Evolutionary conservation across 2,797 vertebrate genomes (phyloP).

Genomic region (Stomatorhinus walkeri): DNA sequence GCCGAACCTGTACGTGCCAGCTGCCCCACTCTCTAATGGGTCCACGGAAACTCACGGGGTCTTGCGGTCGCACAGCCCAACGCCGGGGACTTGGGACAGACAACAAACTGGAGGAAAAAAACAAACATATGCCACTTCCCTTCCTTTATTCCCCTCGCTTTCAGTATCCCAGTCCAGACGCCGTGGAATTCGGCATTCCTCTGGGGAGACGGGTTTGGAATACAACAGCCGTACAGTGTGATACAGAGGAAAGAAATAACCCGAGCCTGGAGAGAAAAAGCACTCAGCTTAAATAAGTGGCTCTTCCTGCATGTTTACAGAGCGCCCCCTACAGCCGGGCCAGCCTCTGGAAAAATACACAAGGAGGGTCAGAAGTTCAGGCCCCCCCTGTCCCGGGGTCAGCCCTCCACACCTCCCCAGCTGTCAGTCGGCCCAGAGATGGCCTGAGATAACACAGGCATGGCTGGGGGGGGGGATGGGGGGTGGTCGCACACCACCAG

Average conservation of each 20-base stretch:
- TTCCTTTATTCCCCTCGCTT: background rate
- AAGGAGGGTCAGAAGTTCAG: constrained; percentile 55
- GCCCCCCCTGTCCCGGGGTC: constrained; percentile 39
- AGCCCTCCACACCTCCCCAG: constrained; percentile 50
- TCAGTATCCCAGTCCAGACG: background rate
- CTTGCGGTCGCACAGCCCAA: constrained; percentile 25
- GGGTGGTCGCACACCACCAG: background rate
- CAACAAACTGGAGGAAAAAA: background rate
- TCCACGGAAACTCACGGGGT: background rate
- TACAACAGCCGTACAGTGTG: constrained; percentile 34
- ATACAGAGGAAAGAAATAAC: background rate
- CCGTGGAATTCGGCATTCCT: constrained; percentile 35
- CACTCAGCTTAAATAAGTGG: constrained; percentile 40
- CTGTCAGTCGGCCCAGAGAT: constrained; percentile 41
- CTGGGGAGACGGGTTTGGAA: constrained; percentile 49
- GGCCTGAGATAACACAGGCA: constrained; percentile 11
- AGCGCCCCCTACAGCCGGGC: constrained; percentile 40
- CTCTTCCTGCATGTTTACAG: constrained; percentile 54
- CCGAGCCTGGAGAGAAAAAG: constrained; percentile 6
- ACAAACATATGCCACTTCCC: background rate
- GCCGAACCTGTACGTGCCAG: constrained; percentile 58
- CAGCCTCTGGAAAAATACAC: constrained; percentile 55
- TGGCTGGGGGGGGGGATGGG: background rate
- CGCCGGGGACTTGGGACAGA: background rate
- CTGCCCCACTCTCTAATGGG: constrained; percentile 46